These are phyloP conservation scores for Merluccius polli DNA, from an alignment of 2,797 vertebrate genomes.

Conservation along the genomic window DNA sequence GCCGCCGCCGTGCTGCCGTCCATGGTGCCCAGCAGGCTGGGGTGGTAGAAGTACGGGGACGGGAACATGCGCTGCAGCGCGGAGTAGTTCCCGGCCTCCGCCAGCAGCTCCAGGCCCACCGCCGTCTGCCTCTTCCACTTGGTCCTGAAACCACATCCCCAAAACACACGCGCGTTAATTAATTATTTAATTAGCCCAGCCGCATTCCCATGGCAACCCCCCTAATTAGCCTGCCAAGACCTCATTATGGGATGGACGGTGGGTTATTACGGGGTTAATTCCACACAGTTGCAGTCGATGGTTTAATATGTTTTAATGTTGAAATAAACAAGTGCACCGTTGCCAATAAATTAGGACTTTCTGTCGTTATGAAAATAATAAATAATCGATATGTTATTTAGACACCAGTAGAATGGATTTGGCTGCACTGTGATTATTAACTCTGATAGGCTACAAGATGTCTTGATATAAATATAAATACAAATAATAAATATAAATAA, in stretches of 20 bases:
- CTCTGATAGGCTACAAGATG: neutral
- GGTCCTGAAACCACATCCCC: slow-evolving; percentile 79
- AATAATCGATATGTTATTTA: neutral
- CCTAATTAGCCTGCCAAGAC: slow-evolving; percentile 60
- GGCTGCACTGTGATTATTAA: neutral
- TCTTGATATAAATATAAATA: neutral
- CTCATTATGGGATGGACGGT: slow-evolving; percentile 58
- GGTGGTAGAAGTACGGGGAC: slow-evolving; percentile 92
- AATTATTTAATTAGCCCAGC: slow-evolving; percentile 65
- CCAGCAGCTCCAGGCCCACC: slow-evolving; percentile 84
- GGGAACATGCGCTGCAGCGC: slow-evolving; percentile 89
- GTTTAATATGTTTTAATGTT: neutral
- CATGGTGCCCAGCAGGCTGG: slow-evolving; percentile 91
- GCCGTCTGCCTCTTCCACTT: slow-evolving; percentile 94
- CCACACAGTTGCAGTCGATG: slow-evolving; percentile 27
- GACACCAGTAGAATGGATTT: neutral
- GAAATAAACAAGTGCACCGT: neutral
- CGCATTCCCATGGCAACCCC: slow-evolving; percentile 25
- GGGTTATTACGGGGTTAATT: slow-evolving; percentile 52
- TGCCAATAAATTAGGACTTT: neutral
- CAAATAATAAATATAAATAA: neutral
- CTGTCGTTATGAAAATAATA: neutral
- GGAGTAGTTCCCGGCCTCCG: slow-evolving; percentile 85
- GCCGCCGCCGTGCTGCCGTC: slow-evolving; percentile 95
- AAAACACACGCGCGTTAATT: slow-evolving; percentile 56